Evolutionary conservation across 2,888 invertebrate species (phyloP).

Genomic region (Neoitamus cyanurus): DNA sequence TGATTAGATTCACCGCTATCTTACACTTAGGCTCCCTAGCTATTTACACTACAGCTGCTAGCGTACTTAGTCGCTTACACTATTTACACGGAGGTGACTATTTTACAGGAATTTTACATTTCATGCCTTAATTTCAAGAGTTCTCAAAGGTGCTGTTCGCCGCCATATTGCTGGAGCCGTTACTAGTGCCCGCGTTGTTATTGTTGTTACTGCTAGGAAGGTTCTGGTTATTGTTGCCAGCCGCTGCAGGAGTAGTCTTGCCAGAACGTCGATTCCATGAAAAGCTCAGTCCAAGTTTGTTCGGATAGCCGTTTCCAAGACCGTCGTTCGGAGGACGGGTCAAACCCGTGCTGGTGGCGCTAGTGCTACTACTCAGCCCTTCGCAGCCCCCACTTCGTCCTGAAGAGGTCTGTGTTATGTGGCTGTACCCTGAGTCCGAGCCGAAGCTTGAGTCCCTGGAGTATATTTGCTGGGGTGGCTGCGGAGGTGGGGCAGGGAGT

Average conservation of each 20-base stretch:
- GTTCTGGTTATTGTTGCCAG: constrained; percentile 26
- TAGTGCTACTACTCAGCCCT: constrained; percentile 16
- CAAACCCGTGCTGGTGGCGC: not conserved
- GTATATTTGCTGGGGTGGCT: constrained; percentile 67
- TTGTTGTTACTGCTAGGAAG: constrained; percentile 46
- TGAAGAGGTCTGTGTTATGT: constrained; percentile 67
- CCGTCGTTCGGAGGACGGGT: not conserved
- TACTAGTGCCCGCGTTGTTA: constrained; percentile 43
- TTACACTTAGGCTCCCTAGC: not conserved
- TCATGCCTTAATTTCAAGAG: constrained; percentile 48
- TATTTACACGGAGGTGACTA: not conserved
- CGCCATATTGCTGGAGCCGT: constrained; percentile 16
- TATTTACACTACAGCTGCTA: constrained; percentile 11
- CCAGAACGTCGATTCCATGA: constrained; percentile 48
- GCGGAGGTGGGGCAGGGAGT: constrained; percentile 36
- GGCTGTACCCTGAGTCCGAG: constrained; percentile 87
- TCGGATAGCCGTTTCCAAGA: not conserved
- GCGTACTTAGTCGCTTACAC: not conserved
- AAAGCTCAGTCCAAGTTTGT: constrained; percentile 48
- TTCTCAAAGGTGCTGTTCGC: constrained; percentile 49
- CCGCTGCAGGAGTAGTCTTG: constrained; percentile 20
- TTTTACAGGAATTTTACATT: not conserved
- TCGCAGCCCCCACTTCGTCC: constrained; percentile 56
- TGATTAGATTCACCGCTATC: not conserved
- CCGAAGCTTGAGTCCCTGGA: constrained; percentile 83